Percentiles rank a stretch among this genome's conserved stretches.
These are phyloP conservation scores for Mus pahari DNA, from an alignment of 2,113 vertebrate genomes.

Conservation along the genomic window DNA sequence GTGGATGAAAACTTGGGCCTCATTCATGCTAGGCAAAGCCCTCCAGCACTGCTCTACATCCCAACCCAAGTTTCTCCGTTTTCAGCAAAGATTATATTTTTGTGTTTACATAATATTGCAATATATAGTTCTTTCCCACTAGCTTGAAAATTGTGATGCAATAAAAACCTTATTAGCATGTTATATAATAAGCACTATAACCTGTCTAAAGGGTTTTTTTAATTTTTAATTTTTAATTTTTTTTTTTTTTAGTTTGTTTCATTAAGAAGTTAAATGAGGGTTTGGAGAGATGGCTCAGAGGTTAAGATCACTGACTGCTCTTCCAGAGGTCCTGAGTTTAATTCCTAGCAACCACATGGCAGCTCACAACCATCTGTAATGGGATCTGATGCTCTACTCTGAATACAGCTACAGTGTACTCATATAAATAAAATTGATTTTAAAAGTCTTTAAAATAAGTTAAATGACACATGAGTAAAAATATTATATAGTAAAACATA, in stretches of 20 bases:
- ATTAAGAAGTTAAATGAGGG: neutral
- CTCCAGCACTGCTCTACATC: neutral
- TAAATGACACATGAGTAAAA: neutral
- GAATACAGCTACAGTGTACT: no score
- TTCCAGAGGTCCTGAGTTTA: no score
- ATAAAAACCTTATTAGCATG: neutral
- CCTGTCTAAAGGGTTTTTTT: neutral
- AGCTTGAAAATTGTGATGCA: neutral
- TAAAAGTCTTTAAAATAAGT: neutral
- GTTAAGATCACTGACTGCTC: no score
- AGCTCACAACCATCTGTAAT: no score
- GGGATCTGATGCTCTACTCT: no score
- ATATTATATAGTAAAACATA: neutral
- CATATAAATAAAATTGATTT: no score
- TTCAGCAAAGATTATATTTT: slow-evolving; percentile 12
- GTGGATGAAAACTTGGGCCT: neutral
- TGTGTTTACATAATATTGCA: neutral
- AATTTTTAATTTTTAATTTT: no score
- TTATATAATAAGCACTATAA: neutral
- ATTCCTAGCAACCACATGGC: no score
- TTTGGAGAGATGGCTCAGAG: no score
- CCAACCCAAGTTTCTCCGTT: neutral
- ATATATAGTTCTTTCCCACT: neutral
- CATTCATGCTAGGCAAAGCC: neutral
- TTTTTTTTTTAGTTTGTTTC: slow-evolving; percentile 9